These are phyloP conservation scores for Pholis gunnellus DNA, from an alignment of 2,113 vertebrate species.

Conservation along the genomic window DNA sequence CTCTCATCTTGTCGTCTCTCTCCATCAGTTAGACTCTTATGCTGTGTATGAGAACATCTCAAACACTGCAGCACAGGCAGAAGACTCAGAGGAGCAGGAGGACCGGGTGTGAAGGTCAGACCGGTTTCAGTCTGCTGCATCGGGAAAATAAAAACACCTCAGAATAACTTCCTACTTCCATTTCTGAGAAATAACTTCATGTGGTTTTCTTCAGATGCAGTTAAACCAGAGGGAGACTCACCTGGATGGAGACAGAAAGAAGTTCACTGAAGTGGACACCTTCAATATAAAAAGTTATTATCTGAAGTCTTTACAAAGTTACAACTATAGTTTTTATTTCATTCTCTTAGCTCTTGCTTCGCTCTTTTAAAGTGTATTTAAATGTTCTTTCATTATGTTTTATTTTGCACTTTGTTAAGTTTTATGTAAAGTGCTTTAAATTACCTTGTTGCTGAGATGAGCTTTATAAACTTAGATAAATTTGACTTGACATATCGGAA, in stretches of 20 bases:
- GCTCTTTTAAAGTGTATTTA: neutral
- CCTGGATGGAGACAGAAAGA: neutral
- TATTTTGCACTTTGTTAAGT: too few relatives aligned
- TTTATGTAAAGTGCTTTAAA: too few relatives aligned
- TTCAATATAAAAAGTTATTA: neutral
- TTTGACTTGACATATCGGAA: neutral
- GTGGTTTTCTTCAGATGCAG: neutral
- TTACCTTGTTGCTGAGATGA: neutral
- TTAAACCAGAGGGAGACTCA: neutral
- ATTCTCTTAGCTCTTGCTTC: neutral
- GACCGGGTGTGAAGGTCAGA: neutral
- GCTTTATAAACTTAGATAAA: neutral
- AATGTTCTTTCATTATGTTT: neutral
- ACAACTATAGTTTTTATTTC: neutral
- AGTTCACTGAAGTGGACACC: neutral
- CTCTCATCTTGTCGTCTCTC: neutral
- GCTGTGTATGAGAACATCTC: neutral
- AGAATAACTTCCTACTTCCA: neutral
- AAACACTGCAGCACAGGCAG: neutral
- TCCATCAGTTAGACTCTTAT: neutral
- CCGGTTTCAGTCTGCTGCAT: neutral
- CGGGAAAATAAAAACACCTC: too few relatives aligned
- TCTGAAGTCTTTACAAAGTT: too few relatives aligned
- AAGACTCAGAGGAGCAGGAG: conserved; percentile 8
- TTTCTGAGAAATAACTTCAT: neutral